Evolutionary conservation across 2,888 invertebrate genomes (phyloP), one percentile per base, ranked within the genome.

Genomic region (Eupithecia vulgata): DNA sequence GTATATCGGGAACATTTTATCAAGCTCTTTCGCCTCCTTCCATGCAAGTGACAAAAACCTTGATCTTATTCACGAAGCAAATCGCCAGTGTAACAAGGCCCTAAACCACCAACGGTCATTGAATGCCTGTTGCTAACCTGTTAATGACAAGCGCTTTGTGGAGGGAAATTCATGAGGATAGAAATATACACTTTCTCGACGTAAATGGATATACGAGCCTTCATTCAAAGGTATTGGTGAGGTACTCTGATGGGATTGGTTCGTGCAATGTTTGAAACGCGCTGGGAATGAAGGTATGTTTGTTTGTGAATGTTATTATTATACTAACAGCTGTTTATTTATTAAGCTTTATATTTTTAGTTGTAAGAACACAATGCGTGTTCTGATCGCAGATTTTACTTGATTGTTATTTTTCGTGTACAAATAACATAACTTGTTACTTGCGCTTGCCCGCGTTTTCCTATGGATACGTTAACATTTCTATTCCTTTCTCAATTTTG

Each of bases 181-280:
- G 59, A 68, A 68, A 75, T 67, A 72, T 62, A 67, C 62, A 69
- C 72, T 75, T 72, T 75, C 75, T 45, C 59, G 69, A 13, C 71
- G 59, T 40, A 61, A 69, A 69, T 61, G 40, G 64, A 57, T 35
- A 48, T 61, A n/a, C 67, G 35, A 62, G 57, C 66, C 64, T n/a
- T 25, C 69, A 68, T 69, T 69, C 69, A 64, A 12, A 37, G 34
- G 34, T n/a, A 62, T 30, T 15, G 12, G 30, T 35, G 5, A 35
- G 10, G 37, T n/a, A 64, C 12, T 64, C 21, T 37, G 64, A 12
- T 37, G 37, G n/a, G 21, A 15, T 17, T 17, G 15, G 61, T 61
- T 17, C 34, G 3, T 61, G 34, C 61, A 61, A 57, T 57, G 57
- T 57, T 52, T 52, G 25, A 57, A 21, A 30, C 30, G 30, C 13